phyloP scores from a whole-genome alignment of 2,797 vertebrate species.

The Pangasius krempfi region DNA sequence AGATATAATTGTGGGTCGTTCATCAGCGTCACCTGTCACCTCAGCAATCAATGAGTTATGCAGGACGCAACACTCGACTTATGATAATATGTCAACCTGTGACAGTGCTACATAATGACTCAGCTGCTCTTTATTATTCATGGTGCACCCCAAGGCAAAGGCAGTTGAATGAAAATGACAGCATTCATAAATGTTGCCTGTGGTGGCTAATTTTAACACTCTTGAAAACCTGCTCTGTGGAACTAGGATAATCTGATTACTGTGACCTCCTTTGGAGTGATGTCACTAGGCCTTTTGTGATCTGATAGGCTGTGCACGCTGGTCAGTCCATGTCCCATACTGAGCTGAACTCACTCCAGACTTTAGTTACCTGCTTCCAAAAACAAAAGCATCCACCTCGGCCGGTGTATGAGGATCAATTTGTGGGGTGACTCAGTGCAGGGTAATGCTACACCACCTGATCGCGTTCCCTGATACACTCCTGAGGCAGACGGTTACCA shows the following conservation, averaged over 20 bases:
- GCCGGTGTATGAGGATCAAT: conserved; percentile 52
- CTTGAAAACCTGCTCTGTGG: conserved; percentile 48
- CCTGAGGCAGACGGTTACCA: conserved; percentile 39
- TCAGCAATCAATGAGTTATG: conserved; percentile 15
- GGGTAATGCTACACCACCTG: conserved; percentile 67
- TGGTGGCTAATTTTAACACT: conserved; percentile 51
- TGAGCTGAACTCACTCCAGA: conserved; percentile 60
- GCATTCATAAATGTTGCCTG: conserved; percentile 43
- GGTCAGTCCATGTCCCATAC: conserved; percentile 54
- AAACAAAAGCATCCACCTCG: conserved; percentile 38
- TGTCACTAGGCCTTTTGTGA: conserved; percentile 68
- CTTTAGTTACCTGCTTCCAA: conserved; percentile 35
- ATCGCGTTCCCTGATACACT: conserved; percentile 61
- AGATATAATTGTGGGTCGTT: conserved; percentile 14
- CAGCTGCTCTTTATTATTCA: conserved; percentile 1
- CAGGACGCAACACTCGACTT: background rate
- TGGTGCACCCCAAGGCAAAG: conserved; percentile 12
- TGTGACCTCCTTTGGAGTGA: conserved; percentile 68
- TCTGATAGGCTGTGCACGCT: conserved; percentile 64
- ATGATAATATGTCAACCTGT: background rate
- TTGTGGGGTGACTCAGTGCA: conserved; percentile 65
- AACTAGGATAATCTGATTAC: conserved; percentile 73
- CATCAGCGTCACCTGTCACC: conserved; percentile 6
- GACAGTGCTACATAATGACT: conserved; percentile 15
- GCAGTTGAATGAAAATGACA: conserved; percentile 26